phyloP scores from a whole-genome alignment of 2,888 invertebrate species.

The Conops quadrifasciatus region DNA sequence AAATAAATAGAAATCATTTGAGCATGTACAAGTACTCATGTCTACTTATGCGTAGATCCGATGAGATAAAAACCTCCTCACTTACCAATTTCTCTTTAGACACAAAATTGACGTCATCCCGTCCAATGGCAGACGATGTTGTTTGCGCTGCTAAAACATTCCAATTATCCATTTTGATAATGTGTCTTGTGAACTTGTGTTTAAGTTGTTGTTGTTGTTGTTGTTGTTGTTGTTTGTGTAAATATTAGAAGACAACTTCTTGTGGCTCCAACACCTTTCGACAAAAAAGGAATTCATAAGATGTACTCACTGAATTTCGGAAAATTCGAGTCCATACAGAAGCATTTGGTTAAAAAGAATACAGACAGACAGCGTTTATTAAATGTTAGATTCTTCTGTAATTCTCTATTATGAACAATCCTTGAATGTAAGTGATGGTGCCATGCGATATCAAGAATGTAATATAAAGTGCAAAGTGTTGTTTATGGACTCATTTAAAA shows the following conservation, averaged over 20 bases:
- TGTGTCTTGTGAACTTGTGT: conserved; percentile 12
- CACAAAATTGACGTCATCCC: conserved; percentile 68
- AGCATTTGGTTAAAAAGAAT: conserved; percentile 7
- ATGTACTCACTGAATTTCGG: neutral
- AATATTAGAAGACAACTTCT: conserved; percentile 3
- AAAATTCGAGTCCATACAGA: too few species aligned
- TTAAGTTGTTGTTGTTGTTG: conserved; percentile 10
- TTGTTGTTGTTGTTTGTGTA: conserved; percentile 24
- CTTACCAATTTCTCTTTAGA: conserved; percentile 62
- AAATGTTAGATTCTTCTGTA: conserved; percentile 18
- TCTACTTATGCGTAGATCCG: too few species aligned
- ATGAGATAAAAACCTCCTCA: too few species aligned
- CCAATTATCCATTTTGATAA: conserved; percentile 74
- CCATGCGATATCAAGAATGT: conserved; percentile 16
- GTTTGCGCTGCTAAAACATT: conserved; percentile 74
- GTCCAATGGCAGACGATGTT: conserved; percentile 73
- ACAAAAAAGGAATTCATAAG: conserved; percentile 31
- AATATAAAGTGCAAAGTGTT: conserved; percentile 15
- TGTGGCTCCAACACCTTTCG: conserved; percentile 22
- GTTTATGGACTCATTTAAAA: too few species aligned
- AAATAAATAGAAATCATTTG: too few species aligned
- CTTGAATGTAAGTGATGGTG: conserved; percentile 24
- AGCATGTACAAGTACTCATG: too few species aligned
- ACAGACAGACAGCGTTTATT: neutral
- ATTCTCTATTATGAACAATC: conserved; percentile 21